Percentiles rank a stretch among this genome's conserved stretches.
These are phyloP conservation scores for Eciton burchellii DNA, from an alignment of 1,140 invertebrate genomes.

Conservation along the genomic window DNA sequence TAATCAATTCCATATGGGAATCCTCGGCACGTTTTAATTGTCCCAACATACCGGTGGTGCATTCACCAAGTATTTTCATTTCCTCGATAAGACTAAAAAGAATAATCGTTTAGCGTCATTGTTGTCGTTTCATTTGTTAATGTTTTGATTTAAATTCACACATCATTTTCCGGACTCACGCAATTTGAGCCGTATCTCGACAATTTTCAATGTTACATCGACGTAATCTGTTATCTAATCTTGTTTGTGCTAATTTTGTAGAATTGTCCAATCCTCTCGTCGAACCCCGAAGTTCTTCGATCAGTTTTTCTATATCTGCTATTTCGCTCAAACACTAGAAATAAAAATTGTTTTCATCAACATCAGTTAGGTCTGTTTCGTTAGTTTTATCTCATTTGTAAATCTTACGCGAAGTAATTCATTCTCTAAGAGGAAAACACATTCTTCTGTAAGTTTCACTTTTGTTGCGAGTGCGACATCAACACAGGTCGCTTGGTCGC, in stretches of 20 bases:
- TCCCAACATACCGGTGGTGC: constrained; percentile 87
- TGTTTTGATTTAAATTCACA: background rate
- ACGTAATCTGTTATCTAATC: constrained; percentile 89
- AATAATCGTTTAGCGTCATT: background rate
- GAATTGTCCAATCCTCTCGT: constrained; percentile 89
- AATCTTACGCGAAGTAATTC: constrained; percentile 87
- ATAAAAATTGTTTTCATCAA: constrained; percentile 32
- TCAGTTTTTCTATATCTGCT: constrained; percentile 90
- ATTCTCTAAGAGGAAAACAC: constrained; percentile 88
- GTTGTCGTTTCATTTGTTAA: background rate
- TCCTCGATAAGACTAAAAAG: constrained; percentile 88
- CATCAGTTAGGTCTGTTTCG: background rate
- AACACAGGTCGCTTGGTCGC: constrained; percentile 90
- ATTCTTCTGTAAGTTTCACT: constrained; percentile 89
- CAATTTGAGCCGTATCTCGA: constrained; percentile 89
- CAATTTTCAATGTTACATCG: constrained; percentile 90
- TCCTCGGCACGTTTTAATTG: constrained; percentile 88
- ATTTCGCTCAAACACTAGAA: constrained; percentile 88
- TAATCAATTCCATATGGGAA: constrained; percentile 87
- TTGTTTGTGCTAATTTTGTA: constrained; percentile 92
- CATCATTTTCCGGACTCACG: constrained; percentile 78
- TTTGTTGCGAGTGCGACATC: constrained; percentile 89
- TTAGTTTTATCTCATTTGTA: constrained; percentile 3
- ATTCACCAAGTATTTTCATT: constrained; percentile 89
- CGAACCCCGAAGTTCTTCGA: constrained; percentile 87